Evolutionary conservation across 2,113 vertebrate genomes (phyloP).

Genomic region (Hyaena hyaena): DNA sequence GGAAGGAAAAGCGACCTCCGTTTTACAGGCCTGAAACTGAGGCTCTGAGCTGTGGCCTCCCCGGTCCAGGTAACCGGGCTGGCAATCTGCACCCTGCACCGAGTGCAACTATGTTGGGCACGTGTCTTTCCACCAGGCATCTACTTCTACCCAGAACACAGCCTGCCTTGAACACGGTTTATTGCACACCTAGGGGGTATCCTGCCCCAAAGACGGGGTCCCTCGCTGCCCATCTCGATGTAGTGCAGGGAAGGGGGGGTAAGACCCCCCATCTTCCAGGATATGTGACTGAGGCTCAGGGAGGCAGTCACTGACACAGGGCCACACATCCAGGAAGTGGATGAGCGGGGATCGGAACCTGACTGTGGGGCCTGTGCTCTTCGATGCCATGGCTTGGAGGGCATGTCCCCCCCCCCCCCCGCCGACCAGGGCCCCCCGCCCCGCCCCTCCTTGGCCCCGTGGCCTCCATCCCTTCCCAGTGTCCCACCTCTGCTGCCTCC

Average conservation of each 20-base stretch:
- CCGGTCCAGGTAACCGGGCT: not conserved
- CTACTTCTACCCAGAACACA: not conserved
- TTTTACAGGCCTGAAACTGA: not conserved
- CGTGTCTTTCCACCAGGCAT: accelerated
- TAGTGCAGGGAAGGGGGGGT: not conserved
- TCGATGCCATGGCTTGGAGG: not conserved
- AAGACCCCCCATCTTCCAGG: not conserved
- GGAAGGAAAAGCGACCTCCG: not conserved
- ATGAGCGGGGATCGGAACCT: not conserved
- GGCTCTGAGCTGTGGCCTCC: not conserved
- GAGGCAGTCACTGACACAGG: not conserved
- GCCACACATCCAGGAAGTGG: not conserved
- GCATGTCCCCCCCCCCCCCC: not conserved
- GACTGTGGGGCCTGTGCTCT: not conserved
- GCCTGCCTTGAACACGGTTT: not conserved
- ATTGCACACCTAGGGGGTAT: not conserved
- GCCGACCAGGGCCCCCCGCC: not conserved
- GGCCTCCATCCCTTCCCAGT: not conserved
- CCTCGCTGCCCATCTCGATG: not conserved
- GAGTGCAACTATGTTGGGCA: accelerated
- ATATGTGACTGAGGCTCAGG: not conserved
- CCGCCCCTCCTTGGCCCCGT: not conserved
- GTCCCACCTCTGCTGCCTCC: conserved; percentile 12
- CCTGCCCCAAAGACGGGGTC: not conserved
- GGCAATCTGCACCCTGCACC: accelerated